These are phyloP conservation scores for Rhorus exstirpatorius DNA, from an alignment of 2,888 invertebrate species.

Conservation along the genomic window DNA sequence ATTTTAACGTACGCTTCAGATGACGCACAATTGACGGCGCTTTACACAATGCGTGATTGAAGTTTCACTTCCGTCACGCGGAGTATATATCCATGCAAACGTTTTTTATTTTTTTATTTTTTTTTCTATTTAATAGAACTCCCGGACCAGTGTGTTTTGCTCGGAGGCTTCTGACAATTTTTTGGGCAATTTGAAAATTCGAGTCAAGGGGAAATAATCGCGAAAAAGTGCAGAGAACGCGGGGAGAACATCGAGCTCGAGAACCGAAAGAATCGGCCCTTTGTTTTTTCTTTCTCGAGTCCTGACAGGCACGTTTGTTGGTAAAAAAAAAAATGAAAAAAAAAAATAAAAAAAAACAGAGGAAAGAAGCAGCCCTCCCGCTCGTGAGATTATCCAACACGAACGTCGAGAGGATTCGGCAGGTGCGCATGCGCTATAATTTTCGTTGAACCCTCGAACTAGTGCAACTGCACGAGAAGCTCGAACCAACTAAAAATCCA, in stretches of 20 bases:
- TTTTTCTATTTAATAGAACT: background rate
- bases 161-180: no score
- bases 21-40: no score
- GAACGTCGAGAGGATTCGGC: constrained; percentile 1
- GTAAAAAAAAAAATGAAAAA: background rate
- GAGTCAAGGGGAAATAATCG: no score
- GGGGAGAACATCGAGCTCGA: no score
- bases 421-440: constrained; percentile 18
- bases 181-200: no score
- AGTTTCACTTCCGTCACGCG: background rate
- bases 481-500: background rate
- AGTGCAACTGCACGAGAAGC: no score
- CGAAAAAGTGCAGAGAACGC: no score
- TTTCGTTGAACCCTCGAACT: constrained; percentile 14
- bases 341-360: background rate
- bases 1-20: no score
- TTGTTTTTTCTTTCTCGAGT: background rate
- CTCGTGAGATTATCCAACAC: constrained; percentile 7
- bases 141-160: no score
- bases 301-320: background rate
- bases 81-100: no score
- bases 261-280: no score
- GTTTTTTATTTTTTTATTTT: background rate
- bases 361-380: background rate
- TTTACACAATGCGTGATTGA: no score